phyloP scores from a whole-genome alignment of 2,797 vertebrate species.

The Brachyalestes nurse region DNA sequence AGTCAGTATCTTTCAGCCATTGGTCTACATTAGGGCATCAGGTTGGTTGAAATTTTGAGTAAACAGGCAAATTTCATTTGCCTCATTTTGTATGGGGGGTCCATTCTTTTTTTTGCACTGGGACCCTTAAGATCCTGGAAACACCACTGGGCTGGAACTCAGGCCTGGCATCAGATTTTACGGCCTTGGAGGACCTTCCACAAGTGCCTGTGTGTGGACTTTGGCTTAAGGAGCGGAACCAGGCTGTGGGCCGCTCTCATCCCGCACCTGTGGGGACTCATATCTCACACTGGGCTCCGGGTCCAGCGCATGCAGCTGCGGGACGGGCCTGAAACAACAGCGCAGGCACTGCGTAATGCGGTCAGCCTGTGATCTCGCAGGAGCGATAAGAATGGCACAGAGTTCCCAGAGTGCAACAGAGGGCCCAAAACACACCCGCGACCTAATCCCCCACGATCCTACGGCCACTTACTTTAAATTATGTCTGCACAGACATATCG shows the following conservation, averaged over 20 bases:
- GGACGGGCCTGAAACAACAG: constrained; percentile 40
- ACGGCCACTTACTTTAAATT: constrained; percentile 38
- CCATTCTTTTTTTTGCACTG: not conserved
- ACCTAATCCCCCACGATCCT: constrained; percentile 32
- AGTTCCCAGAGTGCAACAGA: constrained; percentile 34
- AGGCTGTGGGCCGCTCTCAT: constrained; percentile 65
- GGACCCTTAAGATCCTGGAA: not conserved
- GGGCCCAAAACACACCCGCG: constrained; percentile 21
- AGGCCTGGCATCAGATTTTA: constrained; percentile 30
- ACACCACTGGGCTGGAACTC: not conserved
- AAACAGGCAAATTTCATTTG: not conserved
- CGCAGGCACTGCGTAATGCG: not conserved
- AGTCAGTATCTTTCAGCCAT: not conserved
- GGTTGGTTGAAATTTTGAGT: not conserved
- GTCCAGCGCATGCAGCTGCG: constrained; percentile 23
- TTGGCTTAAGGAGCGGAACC: constrained; percentile 69
- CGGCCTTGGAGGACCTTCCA: not conserved
- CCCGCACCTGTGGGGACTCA: constrained; percentile 77
- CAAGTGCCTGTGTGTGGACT: constrained; percentile 67
- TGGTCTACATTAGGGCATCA: not conserved
- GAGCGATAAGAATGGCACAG: constrained; percentile 39
- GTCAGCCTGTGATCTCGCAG: constrained; percentile 25
- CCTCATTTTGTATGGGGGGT: not conserved
- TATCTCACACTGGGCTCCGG: constrained; percentile 48
- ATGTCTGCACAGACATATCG: constrained; percentile 34